Conservation (phyloP, 2,797 vertebrate genomes). For the Halcyon leucocephala region DNA sequence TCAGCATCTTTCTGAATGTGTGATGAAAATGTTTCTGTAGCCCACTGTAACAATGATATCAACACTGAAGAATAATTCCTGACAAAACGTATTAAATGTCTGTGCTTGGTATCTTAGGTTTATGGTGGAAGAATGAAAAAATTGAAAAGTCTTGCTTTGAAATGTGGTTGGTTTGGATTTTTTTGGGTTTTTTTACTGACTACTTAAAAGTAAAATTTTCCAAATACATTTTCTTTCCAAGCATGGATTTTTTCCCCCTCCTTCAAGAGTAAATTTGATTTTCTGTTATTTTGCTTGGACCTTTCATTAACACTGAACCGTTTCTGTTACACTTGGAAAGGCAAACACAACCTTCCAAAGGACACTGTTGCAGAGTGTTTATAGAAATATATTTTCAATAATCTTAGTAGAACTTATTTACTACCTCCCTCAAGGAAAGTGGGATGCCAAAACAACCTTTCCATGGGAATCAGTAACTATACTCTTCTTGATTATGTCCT, state of each 20-base stretch:
- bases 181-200: neutral
- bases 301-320: neutral
- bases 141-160: neutral
- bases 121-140: neutral
- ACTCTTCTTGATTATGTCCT: neutral
- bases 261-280: neutral
- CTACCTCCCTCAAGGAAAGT: neutral
- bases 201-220: slow-evolving; percentile 21
- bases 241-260: neutral
- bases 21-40: neutral
- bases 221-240: neutral
- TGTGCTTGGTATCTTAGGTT: neutral
- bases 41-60: neutral
- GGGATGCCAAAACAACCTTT: neutral
- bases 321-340: slow-evolving; percentile 4
- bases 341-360: slow-evolving; percentile 18
- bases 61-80: neutral
- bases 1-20: neutral
- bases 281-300: slow-evolving; percentile 50
- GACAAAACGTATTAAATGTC: neutral
- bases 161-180: neutral
- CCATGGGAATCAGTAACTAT: slow-evolving; percentile 7
- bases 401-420: slow-evolving; percentile 11
- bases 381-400: slow-evolving; percentile 20
- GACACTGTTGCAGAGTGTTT: slow-evolving; percentile 1